Evolutionary conservation across 1,140 invertebrate genomes (phyloP).

Genomic region (Eubasilissa regina): DNA sequence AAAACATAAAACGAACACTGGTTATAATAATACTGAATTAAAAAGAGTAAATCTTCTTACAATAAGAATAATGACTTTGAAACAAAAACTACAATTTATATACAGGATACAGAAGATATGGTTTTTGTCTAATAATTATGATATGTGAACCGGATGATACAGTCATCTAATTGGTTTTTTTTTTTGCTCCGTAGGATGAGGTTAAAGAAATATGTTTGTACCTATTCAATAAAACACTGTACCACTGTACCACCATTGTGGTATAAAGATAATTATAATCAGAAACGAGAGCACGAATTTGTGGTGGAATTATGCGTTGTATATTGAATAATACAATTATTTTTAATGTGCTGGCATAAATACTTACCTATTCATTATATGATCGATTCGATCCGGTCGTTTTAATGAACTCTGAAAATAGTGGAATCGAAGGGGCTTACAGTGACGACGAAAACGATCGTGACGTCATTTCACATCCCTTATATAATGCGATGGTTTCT

Average conservation of each 20-base stretch:
- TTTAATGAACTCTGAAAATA: no score
- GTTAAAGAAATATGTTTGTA: constrained; percentile 2
- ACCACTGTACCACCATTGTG: constrained; percentile 2
- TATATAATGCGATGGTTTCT: no score
- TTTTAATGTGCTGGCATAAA: not conserved
- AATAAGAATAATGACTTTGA: not conserved
- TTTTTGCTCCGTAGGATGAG: constrained; percentile 5
- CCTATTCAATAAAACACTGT: constrained; percentile 14
- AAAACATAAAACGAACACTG: not conserved
- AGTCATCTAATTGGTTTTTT: constrained; percentile 1
- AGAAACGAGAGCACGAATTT: constrained; percentile 33
- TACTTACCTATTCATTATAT: no score
- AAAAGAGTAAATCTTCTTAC: not conserved
- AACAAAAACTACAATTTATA: not conserved
- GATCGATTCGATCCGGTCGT: no score
- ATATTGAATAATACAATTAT: constrained; percentile 17
- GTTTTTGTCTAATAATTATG: constrained; percentile 3
- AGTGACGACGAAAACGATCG: no score
- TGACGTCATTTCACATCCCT: no score
- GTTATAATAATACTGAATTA: not conserved
- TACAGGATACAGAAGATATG: not conserved
- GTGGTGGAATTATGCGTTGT: not conserved
- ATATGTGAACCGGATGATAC: constrained; percentile 16
- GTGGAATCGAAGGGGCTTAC: no score
- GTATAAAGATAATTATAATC: constrained; percentile 13